These are phyloP conservation scores for Fringilla coelebs DNA, from an alignment of 2,797 vertebrate species.

Conservation along the genomic window DNA sequence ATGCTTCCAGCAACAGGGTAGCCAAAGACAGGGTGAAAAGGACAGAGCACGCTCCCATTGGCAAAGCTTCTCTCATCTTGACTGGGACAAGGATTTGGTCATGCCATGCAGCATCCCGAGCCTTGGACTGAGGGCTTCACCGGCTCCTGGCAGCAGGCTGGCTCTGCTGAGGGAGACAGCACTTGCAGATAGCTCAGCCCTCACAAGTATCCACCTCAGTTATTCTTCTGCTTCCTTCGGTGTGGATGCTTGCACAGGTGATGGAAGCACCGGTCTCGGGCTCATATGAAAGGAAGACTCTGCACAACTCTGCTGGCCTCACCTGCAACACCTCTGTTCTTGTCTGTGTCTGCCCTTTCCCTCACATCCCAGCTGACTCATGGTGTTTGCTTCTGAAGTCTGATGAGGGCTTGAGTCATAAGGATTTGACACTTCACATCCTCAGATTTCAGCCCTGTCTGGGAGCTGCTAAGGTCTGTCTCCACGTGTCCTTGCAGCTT, in stretches of 20 bases:
- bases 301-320: background rate
- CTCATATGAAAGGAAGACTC: background rate
- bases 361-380: background rate
- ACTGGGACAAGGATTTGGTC: background rate
- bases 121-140: background rate
- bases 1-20: background rate
- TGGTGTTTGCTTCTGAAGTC: background rate
- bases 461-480: background rate
- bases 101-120: fast-evolving
- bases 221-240: background rate
- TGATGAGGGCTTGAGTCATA: constrained; percentile 20
- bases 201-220: background rate
- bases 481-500: background rate
- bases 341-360: background rate
- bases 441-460: background rate
- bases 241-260: background rate
- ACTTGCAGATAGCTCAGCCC: background rate
- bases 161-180: background rate
- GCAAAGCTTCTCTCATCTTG: background rate
- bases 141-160: background rate
- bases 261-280: background rate
- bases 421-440: background rate
- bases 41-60: constrained; percentile 10
- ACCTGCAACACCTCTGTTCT: background rate
- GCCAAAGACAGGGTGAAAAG: constrained; percentile 30